Evolutionary conservation across 2,888 invertebrate species (phyloP).

Genomic region (Caenorhabditis panamensis): DNA sequence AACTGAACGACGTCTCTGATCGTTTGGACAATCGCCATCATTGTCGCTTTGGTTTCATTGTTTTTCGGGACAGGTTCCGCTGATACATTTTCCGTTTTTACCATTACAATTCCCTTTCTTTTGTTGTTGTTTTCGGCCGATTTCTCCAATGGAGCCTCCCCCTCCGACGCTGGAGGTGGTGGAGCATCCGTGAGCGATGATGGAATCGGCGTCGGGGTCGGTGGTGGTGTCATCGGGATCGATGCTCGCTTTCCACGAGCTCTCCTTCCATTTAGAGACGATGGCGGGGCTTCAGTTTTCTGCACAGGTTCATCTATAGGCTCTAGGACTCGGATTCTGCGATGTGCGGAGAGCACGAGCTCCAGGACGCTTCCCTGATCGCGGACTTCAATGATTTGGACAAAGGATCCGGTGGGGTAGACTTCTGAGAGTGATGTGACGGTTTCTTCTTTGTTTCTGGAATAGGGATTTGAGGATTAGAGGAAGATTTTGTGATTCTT

Average conservation of each 20-base stretch:
- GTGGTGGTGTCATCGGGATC: conserved; percentile 14
- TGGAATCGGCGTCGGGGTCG: conserved; percentile 22
- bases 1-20: conserved; percentile 90
- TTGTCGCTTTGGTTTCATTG: conserved; percentile 69
- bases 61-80: conserved; percentile 69
- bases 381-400: conserved; percentile 95
- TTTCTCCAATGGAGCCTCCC: not conserved
- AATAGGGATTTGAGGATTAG: not conserved
- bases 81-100: conserved; percentile 76
- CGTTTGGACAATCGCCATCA: conserved; percentile 79
- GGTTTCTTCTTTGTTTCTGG: conserved; percentile 66
- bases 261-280: conserved; percentile 47
- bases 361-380: conserved; percentile 87
- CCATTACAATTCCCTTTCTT: conserved; percentile 58
- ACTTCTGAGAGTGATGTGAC: conserved; percentile 90
- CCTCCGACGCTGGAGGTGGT: not conserved
- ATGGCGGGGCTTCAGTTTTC: conserved; percentile 15
- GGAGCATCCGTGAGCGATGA: not conserved
- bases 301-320: conserved; percentile 46
- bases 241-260: conserved; percentile 29
- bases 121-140: conserved; percentile 22
- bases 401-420: conserved; percentile 94
- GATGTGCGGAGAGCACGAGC: conserved; percentile 90
- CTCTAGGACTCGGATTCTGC: conserved; percentile 61
- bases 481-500: conserved; percentile 42